Conservation (phyloP, 2,797 vertebrate species). For the Channallabes apus region DNA sequence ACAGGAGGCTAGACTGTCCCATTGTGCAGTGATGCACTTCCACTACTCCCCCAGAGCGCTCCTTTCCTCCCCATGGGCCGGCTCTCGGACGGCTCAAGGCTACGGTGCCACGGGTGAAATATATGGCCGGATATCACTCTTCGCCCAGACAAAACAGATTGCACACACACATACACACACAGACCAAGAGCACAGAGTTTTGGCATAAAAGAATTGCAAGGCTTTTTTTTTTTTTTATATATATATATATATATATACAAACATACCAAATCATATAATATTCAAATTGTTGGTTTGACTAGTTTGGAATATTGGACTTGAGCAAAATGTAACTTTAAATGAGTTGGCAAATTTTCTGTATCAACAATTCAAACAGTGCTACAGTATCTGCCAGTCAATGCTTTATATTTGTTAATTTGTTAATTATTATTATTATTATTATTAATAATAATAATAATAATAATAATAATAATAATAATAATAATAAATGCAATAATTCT, state of each 20-base stretch:
- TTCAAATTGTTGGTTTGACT: not conserved
- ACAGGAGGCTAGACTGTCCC: conserved; percentile 61
- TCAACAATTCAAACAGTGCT: not conserved
- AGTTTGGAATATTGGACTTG: not conserved
- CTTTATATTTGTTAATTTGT: not conserved
- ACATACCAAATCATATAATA: not conserved
- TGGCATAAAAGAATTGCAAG: conserved; percentile 16
- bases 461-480: no score
- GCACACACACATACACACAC: conserved; percentile 18
- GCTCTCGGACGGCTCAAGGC: conserved; percentile 79
- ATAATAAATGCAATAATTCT: no score
- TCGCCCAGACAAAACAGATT: conserved; percentile 79
- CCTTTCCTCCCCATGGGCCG: conserved; percentile 73
- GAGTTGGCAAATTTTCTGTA: not conserved
- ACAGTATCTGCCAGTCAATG: not conserved
- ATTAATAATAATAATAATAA: no score
- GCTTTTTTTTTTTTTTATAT: not conserved
- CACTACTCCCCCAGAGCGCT: conserved; percentile 66
- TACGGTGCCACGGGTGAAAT: conserved; percentile 75
- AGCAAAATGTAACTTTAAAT: not conserved
- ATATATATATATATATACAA: no score
- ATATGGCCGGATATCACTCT: conserved; percentile 80
- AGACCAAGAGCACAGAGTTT: not conserved
- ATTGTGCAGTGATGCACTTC: conserved; percentile 75
- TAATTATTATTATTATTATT: no score